phyloP scores from a whole-genome alignment of 2,113 vertebrate genomes.

The Corvus hawaiiensis region DNA sequence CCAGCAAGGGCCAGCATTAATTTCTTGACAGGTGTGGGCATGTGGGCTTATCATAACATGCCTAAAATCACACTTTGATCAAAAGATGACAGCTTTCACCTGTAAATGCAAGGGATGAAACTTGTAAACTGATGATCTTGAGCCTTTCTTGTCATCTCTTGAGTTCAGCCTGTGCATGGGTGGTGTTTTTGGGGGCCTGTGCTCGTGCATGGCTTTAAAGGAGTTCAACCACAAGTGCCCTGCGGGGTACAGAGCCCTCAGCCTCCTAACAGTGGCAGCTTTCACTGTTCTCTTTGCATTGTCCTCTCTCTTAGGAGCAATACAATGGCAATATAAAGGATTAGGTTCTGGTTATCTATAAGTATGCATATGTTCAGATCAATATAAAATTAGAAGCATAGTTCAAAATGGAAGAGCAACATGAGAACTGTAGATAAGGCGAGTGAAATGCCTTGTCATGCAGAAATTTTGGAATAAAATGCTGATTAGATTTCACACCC shows the following conservation, averaged over 20 bases:
- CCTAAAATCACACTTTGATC: neutral
- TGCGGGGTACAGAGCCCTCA: neutral
- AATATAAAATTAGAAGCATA: neutral
- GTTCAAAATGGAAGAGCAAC: neutral
- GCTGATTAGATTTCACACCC: neutral
- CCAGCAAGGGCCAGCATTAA: neutral
- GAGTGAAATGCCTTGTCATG: neutral
- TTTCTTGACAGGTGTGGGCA: neutral
- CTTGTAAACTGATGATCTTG: neutral
- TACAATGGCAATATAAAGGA: neutral
- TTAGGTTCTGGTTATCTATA: neutral
- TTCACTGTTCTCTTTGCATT: neutral
- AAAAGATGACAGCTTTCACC: neutral
- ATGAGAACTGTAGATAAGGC: neutral
- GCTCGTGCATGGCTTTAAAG: neutral
- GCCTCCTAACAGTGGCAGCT: neutral
- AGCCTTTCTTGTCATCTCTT: neutral
- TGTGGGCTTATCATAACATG: neutral
- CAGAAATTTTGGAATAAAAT: neutral
- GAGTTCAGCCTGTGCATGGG: neutral
- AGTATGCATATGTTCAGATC: neutral
- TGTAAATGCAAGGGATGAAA: neutral
- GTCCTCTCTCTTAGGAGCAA: neutral
- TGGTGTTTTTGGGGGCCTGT: neutral
- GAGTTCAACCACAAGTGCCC: neutral